Conservation (phyloP, 2,888 invertebrate species). For the Mesorhabditis sp. region DNA sequence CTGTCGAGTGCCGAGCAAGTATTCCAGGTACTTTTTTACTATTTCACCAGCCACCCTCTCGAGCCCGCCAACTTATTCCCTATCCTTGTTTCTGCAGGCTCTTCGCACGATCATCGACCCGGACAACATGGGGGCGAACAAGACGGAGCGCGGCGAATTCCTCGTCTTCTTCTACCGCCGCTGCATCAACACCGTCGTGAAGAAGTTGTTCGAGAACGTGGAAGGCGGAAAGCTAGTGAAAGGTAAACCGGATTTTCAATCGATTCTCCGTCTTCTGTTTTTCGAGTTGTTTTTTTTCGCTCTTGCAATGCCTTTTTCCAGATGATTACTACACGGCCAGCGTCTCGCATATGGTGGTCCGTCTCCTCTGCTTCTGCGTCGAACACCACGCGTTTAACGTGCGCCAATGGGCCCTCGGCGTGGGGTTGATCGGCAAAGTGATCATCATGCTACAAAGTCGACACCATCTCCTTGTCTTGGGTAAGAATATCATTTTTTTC, state of each 20-base stretch:
- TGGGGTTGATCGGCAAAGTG: constrained; percentile 89
- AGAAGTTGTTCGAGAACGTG: constrained; percentile 89
- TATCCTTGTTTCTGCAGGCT: constrained; percentile 25
- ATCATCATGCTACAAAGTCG: constrained; percentile 67
- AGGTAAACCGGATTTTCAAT: constrained; percentile 21
- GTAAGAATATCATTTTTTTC: constrained; percentile 59
- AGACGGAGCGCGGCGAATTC: constrained; percentile 96
- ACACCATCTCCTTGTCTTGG: constrained; percentile 79
- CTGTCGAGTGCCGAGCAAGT: constrained; percentile 89
- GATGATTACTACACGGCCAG: constrained; percentile 95
- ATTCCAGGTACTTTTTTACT: constrained; percentile 71
- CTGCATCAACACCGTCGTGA: constrained; percentile 92
- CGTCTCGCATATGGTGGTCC: constrained; percentile 85
- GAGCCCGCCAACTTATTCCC: not conserved
- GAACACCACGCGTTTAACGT: constrained; percentile 81
- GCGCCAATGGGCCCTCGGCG: constrained; percentile 92
- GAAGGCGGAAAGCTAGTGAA: constrained; percentile 32
- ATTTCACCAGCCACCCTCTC: too few species aligned
- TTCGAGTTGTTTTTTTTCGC: not conserved
- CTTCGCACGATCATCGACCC: constrained; percentile 49
- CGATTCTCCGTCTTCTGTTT: not conserved
- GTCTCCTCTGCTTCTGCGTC: constrained; percentile 93
- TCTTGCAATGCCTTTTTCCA: constrained; percentile 27
- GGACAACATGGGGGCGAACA: constrained; percentile 61
- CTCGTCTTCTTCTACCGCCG: constrained; percentile 96